A percentile compares a stretch with the other conserved stretches of the same genome.
Conservation (phyloP, 2,797 vertebrate species). For the Agapornis canus region DNA sequence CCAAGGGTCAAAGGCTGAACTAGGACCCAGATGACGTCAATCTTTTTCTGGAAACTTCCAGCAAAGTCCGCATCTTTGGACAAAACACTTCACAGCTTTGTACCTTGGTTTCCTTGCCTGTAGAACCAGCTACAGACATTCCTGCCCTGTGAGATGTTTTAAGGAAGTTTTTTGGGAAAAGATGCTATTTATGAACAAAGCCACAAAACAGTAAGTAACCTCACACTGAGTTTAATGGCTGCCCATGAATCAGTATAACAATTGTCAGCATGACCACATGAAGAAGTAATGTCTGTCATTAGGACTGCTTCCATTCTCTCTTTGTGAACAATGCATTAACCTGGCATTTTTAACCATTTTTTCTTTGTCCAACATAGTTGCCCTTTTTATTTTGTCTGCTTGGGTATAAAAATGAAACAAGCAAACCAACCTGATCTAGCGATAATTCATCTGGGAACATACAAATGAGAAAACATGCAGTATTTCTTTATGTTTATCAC, state of each 20-base stretch:
- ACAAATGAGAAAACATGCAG: not conserved
- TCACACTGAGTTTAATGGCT: fast-evolving
- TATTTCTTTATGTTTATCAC: not conserved
- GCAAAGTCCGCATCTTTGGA: not conserved
- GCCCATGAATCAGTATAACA: not conserved
- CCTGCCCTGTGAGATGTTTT: not conserved
- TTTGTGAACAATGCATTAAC: not conserved
- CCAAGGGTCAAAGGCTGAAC: fast-evolving
- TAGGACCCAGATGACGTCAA: not conserved
- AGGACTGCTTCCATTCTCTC: not conserved
- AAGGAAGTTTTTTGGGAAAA: not conserved
- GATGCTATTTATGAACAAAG: not conserved
- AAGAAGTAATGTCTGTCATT: not conserved
- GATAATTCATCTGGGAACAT: not conserved
- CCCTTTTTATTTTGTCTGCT: not conserved
- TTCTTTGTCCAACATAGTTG: not conserved
- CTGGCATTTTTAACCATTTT: not conserved
- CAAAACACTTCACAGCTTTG: not conserved
- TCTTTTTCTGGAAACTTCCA: not conserved
- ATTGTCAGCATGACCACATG: fast-evolving
- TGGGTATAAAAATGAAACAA: not conserved
- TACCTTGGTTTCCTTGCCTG: not conserved
- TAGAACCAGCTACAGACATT: not conserved
- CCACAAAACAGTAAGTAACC: not conserved
- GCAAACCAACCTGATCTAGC: fast-evolving